These are phyloP conservation scores for Pseudochaenichthys georgianus DNA, from an alignment of 2,797 vertebrate genomes.

Conservation along the genomic window DNA sequence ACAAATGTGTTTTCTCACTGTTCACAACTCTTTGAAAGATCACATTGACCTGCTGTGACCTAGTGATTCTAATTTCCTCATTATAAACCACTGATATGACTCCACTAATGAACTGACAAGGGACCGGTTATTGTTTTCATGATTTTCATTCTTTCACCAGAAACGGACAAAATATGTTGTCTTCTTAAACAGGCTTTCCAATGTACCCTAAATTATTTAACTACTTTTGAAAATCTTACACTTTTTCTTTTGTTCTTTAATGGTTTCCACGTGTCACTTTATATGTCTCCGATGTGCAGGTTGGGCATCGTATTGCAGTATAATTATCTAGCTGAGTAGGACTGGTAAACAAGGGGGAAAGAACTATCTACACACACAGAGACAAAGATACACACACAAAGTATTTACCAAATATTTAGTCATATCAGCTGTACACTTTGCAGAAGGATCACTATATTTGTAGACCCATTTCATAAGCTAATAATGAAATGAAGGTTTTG, in stretches of 20 bases:
- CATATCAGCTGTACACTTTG: conserved; percentile 25
- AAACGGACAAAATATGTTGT: conserved; percentile 23
- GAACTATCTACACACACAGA: conserved; percentile 1
- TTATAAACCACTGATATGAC: conserved; percentile 12
- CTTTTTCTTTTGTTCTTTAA: conserved; percentile 17
- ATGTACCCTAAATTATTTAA: conserved; percentile 17
- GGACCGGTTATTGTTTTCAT: conserved; percentile 27
- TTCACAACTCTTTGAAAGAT: not conserved
- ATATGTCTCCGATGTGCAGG: conserved; percentile 25
- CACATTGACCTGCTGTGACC: not conserved
- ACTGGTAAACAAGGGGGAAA: conserved; percentile 36
- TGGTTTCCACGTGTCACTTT: conserved; percentile 29
- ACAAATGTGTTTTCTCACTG: not conserved
- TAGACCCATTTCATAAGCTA: conserved; percentile 45
- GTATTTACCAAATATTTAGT: conserved; percentile 33
- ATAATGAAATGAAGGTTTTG: conserved; percentile 52
- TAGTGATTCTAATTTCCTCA: conserved; percentile 9
- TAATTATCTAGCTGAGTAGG: conserved; percentile 32
- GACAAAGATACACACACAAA: conserved; percentile 8
- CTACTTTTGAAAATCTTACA: conserved; percentile 20
- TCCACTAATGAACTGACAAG: conserved; percentile 35
- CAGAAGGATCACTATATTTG: conserved; percentile 54
- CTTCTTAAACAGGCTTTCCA: not conserved
- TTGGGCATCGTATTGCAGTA: conserved; percentile 24
- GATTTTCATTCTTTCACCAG: conserved; percentile 31